Base-by-base conservation (phyloP, 2,797 vertebrate species). In the Callimico goeldii region DNA sequence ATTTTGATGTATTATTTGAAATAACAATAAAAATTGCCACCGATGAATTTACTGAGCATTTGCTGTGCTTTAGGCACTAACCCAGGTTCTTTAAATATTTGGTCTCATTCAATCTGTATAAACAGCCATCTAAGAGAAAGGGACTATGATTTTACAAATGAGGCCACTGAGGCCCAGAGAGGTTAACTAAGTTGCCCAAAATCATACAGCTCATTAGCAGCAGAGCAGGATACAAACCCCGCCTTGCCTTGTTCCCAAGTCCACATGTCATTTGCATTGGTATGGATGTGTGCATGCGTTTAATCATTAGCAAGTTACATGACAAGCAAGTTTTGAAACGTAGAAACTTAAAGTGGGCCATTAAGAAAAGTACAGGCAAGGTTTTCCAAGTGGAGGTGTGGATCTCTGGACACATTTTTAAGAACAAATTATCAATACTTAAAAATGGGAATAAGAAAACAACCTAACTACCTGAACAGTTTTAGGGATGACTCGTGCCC, bases 131-230 rank as follows among this genome's bases (percentile, higher is more conserved):
- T 64, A 39, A 10, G 81, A 97, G 61, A 70, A 61, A 91, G 73
- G 39, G 50, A 39, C 17, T 64, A 64, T 76, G 86, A 75, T 0
- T 96, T 96, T 87, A 84, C 36, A 81, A 50, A 61, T 52, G 36
- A 85, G 80, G 80, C 90, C 77, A 87, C 70, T 46, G 79, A 94
- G 94, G 93, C 92, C 79, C 90, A 81, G 88, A 97, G 75, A 93
- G 61, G 22, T 92, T 73, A 83, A 97, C 2, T 92, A 88, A 97
- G 43, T 97, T 97, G 96, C 96, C 96, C 96, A 96, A 91, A 97
- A 95, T 98, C 97, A 98, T 94, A 97, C 87, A 94, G 86, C 80
- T 97, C 41, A 55, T 75, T 94, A 96, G 50, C 36, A 92, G 46
- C 58, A 93, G 84, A 97, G 83, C 70, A 92, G 58, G 72, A 93